These are phyloP conservation scores for Tanypteryx hageni DNA, from an alignment of 2,888 invertebrate genomes.

Conservation along the genomic window DNA sequence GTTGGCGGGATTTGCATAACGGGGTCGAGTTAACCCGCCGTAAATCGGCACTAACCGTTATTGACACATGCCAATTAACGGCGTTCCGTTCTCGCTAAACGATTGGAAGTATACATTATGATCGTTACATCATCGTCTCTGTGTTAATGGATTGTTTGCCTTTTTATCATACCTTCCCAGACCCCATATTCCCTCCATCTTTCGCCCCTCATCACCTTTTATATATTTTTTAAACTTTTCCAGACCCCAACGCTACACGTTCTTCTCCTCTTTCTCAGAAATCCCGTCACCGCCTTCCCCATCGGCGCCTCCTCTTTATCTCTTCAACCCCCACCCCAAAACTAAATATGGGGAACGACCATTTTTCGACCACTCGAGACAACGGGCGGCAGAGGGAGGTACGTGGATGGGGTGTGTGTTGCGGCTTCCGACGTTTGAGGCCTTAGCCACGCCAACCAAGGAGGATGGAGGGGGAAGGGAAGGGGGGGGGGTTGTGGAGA, in stretches of 20 bases:
- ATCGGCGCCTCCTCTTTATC: background rate
- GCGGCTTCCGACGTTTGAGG: background rate
- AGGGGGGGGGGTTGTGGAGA: background rate
- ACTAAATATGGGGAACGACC: slow-evolving; percentile 9
- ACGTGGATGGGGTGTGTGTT: background rate
- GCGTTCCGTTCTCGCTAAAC: background rate
- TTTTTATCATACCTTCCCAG: background rate
- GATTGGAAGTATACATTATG: background rate
- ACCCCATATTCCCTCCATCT: background rate
- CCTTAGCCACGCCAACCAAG: slow-evolving; percentile 25
- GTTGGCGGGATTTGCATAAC: background rate
- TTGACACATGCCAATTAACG: slow-evolving; percentile 53
- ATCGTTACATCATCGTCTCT: background rate
- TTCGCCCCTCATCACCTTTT: background rate
- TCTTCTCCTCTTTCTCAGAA: background rate
- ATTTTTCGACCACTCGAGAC: slow-evolving; percentile 37
- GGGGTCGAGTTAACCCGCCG: background rate
- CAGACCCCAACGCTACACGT: background rate
- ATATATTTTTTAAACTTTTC: background rate
- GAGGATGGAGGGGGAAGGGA: slow-evolving; percentile 13
- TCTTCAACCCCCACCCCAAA: background rate
- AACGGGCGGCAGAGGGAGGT: background rate
- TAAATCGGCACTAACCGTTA: background rate
- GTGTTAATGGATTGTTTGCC: background rate
- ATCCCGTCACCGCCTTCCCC: background rate